These are phyloP conservation scores for Drosophila sproati DNA, from an alignment of 1,140 invertebrate species.

Conservation along the genomic window DNA sequence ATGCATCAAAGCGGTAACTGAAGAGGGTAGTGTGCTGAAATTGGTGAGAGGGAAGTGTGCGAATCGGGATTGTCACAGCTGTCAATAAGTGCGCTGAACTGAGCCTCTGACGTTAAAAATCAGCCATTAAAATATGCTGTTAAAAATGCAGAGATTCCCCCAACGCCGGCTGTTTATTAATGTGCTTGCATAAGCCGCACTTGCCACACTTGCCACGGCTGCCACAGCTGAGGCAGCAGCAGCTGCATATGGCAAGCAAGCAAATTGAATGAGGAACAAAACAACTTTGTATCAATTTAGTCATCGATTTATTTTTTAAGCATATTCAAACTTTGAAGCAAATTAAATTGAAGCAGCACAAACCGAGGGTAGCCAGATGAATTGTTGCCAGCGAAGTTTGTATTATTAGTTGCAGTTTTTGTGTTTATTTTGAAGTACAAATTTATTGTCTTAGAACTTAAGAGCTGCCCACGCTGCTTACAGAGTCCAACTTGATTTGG, in stretches of 20 bases:
- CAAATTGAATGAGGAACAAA: constrained; percentile 68
- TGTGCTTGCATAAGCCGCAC: constrained; percentile 73
- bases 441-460: neutral
- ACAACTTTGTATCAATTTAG: constrained; percentile 56
- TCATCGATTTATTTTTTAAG: constrained; percentile 30
- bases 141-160: constrained; percentile 70
- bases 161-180: constrained; percentile 62
- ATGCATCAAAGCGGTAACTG: constrained; percentile 64
- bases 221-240: constrained; percentile 8
- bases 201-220: constrained; percentile 36
- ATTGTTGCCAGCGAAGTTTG: neutral
- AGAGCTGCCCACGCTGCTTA: neutral
- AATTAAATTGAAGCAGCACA: constrained; percentile 18
- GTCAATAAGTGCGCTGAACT: constrained; percentile 79
- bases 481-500: constrained; percentile 24
- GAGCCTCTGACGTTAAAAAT: constrained; percentile 68
- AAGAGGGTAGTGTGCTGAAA: no score
- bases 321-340: constrained; percentile 14
- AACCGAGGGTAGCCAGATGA: neutral
- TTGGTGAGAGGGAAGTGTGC: neutral
- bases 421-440: neutral
- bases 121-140: constrained; percentile 81
- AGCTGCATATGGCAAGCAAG: constrained; percentile 66
- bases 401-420: neutral
- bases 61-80: constrained; percentile 63